Conservation (phyloP, 1,140 invertebrate species). For the Hyles vespertilio region DNA sequence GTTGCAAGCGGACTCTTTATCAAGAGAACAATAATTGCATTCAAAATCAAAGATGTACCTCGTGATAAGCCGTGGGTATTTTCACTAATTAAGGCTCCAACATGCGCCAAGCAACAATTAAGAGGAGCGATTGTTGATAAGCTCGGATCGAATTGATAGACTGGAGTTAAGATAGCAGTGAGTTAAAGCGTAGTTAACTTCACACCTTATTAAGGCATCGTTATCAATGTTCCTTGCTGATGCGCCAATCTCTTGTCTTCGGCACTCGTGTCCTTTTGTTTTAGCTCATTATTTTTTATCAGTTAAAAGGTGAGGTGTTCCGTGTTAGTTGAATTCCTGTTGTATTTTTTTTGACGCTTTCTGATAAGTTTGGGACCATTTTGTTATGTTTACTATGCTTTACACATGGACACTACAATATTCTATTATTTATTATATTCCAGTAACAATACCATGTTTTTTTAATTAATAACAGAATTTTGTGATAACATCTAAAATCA, state of each 20-base stretch:
- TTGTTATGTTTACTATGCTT: background rate
- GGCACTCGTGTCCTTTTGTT: background rate
- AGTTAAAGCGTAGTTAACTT: constrained; percentile 48
- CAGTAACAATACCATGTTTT: too few relatives aligned
- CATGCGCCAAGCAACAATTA: constrained; percentile 65
- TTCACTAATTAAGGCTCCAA: constrained; percentile 69
- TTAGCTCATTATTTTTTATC: background rate
- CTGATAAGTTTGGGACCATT: background rate
- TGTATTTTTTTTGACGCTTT: too few relatives aligned
- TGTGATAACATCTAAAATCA: too few relatives aligned
- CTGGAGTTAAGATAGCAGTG: constrained; percentile 39
- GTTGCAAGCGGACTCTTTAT: constrained; percentile 43
- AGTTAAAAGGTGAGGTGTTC: too few relatives aligned
- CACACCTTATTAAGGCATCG: constrained; percentile 62
- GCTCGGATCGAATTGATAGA: constrained; percentile 44
- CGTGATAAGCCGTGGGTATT: constrained; percentile 56
- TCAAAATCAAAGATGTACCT: constrained; percentile 65
- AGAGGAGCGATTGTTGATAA: constrained; percentile 68
- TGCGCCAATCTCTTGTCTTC: background rate
- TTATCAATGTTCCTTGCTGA: constrained; percentile 15
- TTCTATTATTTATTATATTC: too few relatives aligned
- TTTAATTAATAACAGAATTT: too few relatives aligned
- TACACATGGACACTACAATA: too few relatives aligned
- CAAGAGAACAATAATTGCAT: constrained; percentile 70
- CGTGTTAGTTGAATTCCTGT: too few relatives aligned